These are phyloP conservation scores for Atta texana DNA, from an alignment of 1,140 invertebrate genomes.

Conservation along the genomic window DNA sequence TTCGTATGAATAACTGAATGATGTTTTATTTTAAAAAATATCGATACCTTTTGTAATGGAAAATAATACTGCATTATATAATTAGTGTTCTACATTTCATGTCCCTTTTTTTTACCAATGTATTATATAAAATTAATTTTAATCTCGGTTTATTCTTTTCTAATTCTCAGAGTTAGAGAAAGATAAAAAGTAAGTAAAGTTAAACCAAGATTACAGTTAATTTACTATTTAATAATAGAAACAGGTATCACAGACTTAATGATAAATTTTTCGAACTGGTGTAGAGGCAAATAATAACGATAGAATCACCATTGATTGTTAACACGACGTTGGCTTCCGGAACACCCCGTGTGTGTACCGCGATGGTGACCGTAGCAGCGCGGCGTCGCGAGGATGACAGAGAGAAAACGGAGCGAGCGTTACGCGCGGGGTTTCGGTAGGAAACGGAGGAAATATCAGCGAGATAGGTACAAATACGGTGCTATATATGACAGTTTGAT, in stretches of 20 bases:
- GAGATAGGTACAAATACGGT: slow-evolving; percentile 78
- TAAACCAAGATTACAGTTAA: too few relatives aligned
- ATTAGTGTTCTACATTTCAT: not conserved
- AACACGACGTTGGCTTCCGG: slow-evolving; percentile 13
- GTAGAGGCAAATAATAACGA: not conserved
- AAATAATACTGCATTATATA: not conserved
- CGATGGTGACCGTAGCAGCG: slow-evolving; percentile 16
- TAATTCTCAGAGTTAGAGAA: too few relatives aligned
- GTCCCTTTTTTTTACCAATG: too few relatives aligned
- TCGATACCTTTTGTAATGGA: not conserved
- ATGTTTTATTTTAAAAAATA: not conserved
- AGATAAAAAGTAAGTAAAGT: too few relatives aligned
- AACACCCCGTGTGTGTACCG: slow-evolving; percentile 25
- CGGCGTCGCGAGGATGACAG: slow-evolving; percentile 30
- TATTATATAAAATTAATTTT: too few relatives aligned
- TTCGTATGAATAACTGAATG: not conserved
- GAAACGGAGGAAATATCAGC: slow-evolving; percentile 63
- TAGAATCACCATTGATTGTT: slow-evolving; percentile 1
- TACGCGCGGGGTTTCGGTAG: slow-evolving; percentile 26
- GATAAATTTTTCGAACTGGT: not conserved
- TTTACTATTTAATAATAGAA: too few relatives aligned
- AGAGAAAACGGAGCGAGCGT: slow-evolving; percentile 13
- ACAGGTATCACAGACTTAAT: not conserved
- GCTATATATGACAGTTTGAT: slow-evolving; percentile 80
- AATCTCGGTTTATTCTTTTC: too few relatives aligned